Conservation (phyloP, 1,140 invertebrate genomes). For the Popillia japonica region DNA sequence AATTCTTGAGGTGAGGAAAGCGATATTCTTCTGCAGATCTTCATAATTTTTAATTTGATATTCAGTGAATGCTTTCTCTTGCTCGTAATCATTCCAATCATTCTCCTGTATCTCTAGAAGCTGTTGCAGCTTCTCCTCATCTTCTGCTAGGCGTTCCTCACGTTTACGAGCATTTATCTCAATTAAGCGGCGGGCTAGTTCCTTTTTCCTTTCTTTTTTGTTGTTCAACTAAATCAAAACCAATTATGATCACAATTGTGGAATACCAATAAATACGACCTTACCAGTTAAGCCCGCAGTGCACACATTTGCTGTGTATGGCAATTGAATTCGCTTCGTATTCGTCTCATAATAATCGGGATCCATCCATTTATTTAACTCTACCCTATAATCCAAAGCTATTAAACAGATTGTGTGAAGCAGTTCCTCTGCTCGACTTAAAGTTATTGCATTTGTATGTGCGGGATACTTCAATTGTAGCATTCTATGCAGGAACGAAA, state of each 20-base stretch:
- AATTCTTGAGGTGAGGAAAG: conserved; percentile 76
- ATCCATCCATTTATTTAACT: conserved; percentile 82
- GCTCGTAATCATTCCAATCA: conserved; percentile 78
- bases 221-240: conserved; percentile 70
- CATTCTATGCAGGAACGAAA: conserved; percentile 86
- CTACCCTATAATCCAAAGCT: conserved; percentile 80
- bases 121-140: conserved; percentile 86
- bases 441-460: conserved; percentile 86
- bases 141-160: conserved; percentile 84
- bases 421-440: conserved; percentile 86
- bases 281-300: conserved; percentile 65
- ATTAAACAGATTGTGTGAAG: conserved; percentile 82
- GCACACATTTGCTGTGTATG: conserved; percentile 71
- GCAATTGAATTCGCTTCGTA: conserved; percentile 86
- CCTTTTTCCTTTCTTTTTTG: conserved; percentile 85
- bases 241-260: neutral
- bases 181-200: conserved; percentile 80
- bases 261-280: conserved; percentile 22
- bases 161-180: conserved; percentile 88
- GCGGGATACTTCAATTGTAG: conserved; percentile 94
- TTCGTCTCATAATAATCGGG: conserved; percentile 83
- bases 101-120: conserved; percentile 79
- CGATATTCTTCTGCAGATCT: conserved; percentile 78
- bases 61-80: conserved; percentile 66
- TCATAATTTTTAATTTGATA: conserved; percentile 67